Evolutionary conservation across 2,113 vertebrate genomes (phyloP).

Genomic region (Lipotes vexillifer): DNA sequence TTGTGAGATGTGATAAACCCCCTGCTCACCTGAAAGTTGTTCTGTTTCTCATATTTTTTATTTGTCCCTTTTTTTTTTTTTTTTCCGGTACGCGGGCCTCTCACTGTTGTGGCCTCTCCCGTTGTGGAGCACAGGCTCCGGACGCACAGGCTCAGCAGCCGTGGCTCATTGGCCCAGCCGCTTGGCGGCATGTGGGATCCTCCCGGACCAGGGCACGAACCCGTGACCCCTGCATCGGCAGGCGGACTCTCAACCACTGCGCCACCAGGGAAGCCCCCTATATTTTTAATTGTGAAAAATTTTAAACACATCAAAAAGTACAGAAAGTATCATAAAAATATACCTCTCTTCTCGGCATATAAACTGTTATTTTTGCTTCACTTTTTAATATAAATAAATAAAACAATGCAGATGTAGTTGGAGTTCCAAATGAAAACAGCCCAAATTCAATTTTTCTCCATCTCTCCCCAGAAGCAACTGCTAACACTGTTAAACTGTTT

Average conservation of each 20-base stretch:
- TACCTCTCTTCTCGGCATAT: neutral
- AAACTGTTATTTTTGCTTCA: neutral
- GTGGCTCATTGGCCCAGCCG: too few species aligned
- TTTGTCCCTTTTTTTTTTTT: neutral
- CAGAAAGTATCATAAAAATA: neutral
- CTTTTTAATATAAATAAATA: conserved; percentile 18
- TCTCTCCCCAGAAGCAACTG: neutral
- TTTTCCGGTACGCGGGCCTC: too few species aligned
- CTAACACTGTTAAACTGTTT: neutral
- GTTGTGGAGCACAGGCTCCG: too few species aligned
- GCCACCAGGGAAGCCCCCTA: neutral
- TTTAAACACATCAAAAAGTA: neutral
- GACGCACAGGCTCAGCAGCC: too few species aligned
- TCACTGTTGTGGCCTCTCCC: too few species aligned
- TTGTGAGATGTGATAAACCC: neutral
- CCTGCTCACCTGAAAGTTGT: neutral
- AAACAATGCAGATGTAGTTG: neutral
- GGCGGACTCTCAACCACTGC: too few species aligned
- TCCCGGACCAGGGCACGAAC: too few species aligned
- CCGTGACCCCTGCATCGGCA: fast-evolving
- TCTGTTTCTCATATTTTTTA: neutral
- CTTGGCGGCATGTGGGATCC: too few species aligned
- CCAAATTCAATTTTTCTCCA: neutral
- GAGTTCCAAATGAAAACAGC: neutral
- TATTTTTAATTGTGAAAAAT: neutral